phyloP scores from a whole-genome alignment of 1,140 invertebrate genomes.

The Calycopis cecrops region DNA sequence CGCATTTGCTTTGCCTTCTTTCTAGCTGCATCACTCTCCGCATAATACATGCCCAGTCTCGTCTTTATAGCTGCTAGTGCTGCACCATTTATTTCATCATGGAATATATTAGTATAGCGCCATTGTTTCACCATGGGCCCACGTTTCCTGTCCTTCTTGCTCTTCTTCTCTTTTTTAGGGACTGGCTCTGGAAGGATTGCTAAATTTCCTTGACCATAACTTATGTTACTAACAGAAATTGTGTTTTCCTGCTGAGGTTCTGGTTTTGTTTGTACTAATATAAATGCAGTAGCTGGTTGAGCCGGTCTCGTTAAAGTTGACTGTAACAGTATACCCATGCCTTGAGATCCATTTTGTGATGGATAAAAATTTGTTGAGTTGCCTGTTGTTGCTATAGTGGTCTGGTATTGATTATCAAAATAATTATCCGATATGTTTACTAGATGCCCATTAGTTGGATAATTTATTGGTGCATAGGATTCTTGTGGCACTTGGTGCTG shows the following conservation, averaged over 20 bases:
- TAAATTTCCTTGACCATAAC: constrained; percentile 35
- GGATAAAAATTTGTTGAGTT: constrained; percentile 61
- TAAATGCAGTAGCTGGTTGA: constrained; percentile 52
- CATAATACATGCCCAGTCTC: constrained; percentile 70
- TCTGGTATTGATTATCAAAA: constrained; percentile 67
- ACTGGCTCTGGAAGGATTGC: constrained; percentile 30
- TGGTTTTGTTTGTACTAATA: constrained; percentile 61
- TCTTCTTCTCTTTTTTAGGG: constrained; percentile 41
- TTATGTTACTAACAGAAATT: constrained; percentile 41
- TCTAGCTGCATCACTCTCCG: constrained; percentile 65
- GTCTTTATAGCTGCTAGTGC: constrained; percentile 71
- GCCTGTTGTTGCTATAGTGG: constrained; percentile 42
- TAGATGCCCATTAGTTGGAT: constrained; percentile 66
- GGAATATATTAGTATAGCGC: constrained; percentile 72
- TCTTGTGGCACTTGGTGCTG: constrained; percentile 44
- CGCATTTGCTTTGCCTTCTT: constrained; percentile 63
- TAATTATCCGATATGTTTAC: constrained; percentile 73
- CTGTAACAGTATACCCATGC: constrained; percentile 62
- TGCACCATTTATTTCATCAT: constrained; percentile 72
- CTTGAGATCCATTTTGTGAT: constrained; percentile 51
- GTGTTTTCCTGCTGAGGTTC: constrained; percentile 47
- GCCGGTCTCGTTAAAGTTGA: constrained; percentile 46
- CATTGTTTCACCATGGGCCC: constrained; percentile 72
- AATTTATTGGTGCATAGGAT: constrained; percentile 49
- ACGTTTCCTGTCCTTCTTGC: constrained; percentile 57